Evolutionary conservation across 2,113 vertebrate genomes (phyloP).

Genomic region (Motacilla alba): DNA sequence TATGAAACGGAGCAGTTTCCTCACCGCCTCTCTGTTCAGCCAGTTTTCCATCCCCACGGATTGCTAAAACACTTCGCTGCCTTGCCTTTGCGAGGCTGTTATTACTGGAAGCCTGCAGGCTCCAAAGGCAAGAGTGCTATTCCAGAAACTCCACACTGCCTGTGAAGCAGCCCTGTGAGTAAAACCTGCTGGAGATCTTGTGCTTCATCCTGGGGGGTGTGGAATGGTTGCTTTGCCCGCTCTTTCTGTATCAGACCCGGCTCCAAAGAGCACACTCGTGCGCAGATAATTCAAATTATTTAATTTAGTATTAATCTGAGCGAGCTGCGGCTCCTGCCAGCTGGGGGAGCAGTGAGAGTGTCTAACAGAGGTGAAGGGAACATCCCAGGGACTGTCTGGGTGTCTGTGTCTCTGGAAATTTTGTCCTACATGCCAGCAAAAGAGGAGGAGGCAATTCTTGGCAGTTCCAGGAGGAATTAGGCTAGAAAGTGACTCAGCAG

Average conservation of each 20-base stretch:
- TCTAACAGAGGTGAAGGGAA: neutral
- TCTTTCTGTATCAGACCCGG: neutral
- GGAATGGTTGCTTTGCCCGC: neutral
- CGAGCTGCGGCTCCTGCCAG: neutral
- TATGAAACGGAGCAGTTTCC: neutral
- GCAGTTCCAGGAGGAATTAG: neutral
- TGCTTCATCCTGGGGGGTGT: neutral
- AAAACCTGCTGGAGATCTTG: neutral
- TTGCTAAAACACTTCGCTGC: neutral
- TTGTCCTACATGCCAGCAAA: neutral
- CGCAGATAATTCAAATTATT: neutral
- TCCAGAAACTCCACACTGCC: neutral
- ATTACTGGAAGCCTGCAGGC: neutral
- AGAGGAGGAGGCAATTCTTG: neutral
- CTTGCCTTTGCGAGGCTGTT: neutral
- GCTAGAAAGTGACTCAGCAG: neutral
- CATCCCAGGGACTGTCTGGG: neutral
- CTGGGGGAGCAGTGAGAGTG: slow-evolving; percentile 11
- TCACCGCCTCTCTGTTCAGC: neutral
- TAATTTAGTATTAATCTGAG: neutral
- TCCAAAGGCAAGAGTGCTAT: neutral
- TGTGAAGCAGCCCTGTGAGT: neutral
- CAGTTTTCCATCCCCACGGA: neutral
- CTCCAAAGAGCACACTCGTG: accelerated
- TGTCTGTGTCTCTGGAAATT: neutral